Evolutionary conservation across 2,797 vertebrate species (phyloP), one percentile per base, ranked within the genome.

Genomic region (Tolypeutes matacus): DNA sequence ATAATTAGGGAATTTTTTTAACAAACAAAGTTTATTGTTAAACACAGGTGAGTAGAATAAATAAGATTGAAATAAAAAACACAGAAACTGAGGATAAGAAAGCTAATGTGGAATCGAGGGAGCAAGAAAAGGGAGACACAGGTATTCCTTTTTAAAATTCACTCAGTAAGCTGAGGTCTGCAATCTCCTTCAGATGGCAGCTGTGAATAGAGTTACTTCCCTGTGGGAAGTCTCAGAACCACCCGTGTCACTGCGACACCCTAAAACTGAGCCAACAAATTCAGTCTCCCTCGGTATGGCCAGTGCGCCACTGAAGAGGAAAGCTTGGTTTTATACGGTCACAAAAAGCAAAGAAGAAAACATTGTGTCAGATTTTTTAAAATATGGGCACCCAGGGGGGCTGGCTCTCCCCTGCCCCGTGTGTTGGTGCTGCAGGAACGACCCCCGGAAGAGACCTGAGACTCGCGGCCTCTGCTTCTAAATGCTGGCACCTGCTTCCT

Each of bases 21-120:
- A 81, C 72, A 31, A 53, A n/a, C 6, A 42, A 91, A 89, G 25
- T 53, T 94, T 86, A 78, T 89, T n/a, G n/a, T n/a, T n/a, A 95
- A 94, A n/a, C 70, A 53, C n/a, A 83, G 31, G 2, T n/a, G 18
- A 91, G 4, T 14, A 81, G 62, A 85, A 87, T 17, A 67, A 70
- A 60, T 18, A 89, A 78, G 58, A 67, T 25, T 39, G 9, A 70
- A 89, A 86, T 56, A 86, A 72, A 94, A 94, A 88, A 49, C 34
- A 62, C 1, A 83, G 51, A 86, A 18, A 20, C 5, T 18, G 27
- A 75, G 51, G 86, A 70, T 91, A 23, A 89, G 84, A 86, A 86
- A 86, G 13, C 39, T 85, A 86, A 95, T 70, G 62, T 21, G 69
- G 25, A 83, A 39, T 76, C 27, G 67, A 39, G 58, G 65, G 15